Evolutionary conservation across 2,888 invertebrate genomes (phyloP).

Genomic region (Magallana nippona): DNA sequence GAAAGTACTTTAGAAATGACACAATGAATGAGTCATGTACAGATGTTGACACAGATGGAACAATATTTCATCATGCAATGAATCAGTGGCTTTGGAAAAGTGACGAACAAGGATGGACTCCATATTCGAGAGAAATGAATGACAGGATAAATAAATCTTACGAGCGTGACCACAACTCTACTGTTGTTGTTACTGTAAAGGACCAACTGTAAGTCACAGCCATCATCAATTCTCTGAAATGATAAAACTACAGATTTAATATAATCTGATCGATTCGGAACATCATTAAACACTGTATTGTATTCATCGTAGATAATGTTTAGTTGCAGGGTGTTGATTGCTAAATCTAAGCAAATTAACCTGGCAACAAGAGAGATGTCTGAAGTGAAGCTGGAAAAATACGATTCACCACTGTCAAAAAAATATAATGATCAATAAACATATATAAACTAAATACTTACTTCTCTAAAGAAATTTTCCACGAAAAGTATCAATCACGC

Average conservation of each 20-base stretch:
- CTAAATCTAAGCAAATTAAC: too few species aligned
- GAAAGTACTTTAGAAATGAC: background rate
- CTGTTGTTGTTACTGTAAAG: background rate
- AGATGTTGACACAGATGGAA: background rate
- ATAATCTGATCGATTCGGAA: too few species aligned
- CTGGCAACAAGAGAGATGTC: too few species aligned
- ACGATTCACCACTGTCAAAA: background rate
- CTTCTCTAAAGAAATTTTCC: too few species aligned
- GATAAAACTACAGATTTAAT: too few species aligned
- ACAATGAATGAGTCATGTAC: background rate
- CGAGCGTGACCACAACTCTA: background rate
- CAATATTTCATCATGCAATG: background rate
- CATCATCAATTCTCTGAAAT: too few species aligned
- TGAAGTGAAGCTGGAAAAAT: background rate
- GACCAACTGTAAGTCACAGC: background rate
- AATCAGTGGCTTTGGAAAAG: background rate
- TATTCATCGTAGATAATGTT: too few species aligned
- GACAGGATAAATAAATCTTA: conserved; percentile 1
- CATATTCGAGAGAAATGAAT: background rate
- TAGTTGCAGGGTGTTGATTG: too few species aligned
- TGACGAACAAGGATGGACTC: background rate
- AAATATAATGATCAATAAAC: too few species aligned
- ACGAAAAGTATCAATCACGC: too few species aligned
- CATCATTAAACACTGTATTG: too few species aligned
- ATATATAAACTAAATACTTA: too few species aligned